Evolutionary conservation across 2,888 invertebrate genomes (phyloP), one percentile per base, ranked within the genome.

Genomic region (Eudemis profundana): DNA sequence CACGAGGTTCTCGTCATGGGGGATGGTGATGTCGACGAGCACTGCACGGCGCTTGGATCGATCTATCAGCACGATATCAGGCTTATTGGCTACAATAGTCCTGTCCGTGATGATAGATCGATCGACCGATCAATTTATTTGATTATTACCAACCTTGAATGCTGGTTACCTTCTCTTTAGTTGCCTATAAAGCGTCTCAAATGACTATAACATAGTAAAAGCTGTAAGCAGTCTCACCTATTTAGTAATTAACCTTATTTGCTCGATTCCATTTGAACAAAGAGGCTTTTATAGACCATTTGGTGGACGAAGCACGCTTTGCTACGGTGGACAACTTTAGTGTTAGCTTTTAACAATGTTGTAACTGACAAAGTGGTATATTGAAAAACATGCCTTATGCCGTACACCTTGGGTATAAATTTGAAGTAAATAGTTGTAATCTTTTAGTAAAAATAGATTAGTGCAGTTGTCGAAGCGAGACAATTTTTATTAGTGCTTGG

Each of bases 241-340:
- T 61, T 51, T 61, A 56, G 54, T 66, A 66, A 61, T 56, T 66
- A 66, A 61, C 50, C 56, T n/a, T 61, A 50, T 66, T 54, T 61
- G 54, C 44, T 51, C 61, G 56, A 61, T 61, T 57, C 66, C 56
- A 60, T 61, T 61, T 29, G 40, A 61, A 65, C 60, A 47, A 70
- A 62, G 73, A 66, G 65, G 72, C 79, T 78, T 83, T 83, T 82
- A 84, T 82, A 78, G 83, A 76, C 83, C 74, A 82, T 83, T 81
- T 75, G 74, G 78, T 73, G 68, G 78, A 77, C 77, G 76, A 78
- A 78, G 81, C 82, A 76, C 78, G 81, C 74, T 49, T 69, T 74
- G 71, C 68, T 70, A 72, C 54, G 17, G 42, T 19, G 27, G 40
- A 17, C 40, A 54, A 27, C 27, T 38, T 1, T 7, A 15, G 3